These are phyloP conservation scores for Hycleus cichorii DNA, from an alignment of 1,140 invertebrate genomes.

Conservation along the genomic window DNA sequence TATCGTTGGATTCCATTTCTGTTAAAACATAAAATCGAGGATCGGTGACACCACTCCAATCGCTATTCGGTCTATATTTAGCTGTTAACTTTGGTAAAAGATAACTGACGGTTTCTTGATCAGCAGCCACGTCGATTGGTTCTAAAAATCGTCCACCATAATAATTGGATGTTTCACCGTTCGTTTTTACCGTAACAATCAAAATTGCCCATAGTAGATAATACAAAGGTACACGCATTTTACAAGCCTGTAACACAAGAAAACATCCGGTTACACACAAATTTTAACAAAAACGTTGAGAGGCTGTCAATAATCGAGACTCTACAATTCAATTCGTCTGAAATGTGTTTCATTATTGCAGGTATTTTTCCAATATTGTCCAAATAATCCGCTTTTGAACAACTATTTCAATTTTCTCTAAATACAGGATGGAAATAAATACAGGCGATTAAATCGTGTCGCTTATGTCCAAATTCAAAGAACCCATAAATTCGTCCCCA, in stretches of 20 bases:
- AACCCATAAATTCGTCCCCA: too few relatives aligned
- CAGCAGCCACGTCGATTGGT: conserved; percentile 28
- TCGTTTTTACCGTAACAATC: conserved; percentile 28
- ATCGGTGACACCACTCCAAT: conserved; percentile 30
- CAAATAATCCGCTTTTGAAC: too few relatives aligned
- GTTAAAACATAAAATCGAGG: conserved; percentile 34
- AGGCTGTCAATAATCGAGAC: too few relatives aligned
- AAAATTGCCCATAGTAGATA: conserved; percentile 36
- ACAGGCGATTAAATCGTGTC: too few relatives aligned
- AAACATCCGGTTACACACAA: background rate
- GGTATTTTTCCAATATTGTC: too few relatives aligned
- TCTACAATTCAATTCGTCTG: too few relatives aligned
- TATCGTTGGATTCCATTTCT: conserved; percentile 29
- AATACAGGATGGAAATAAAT: too few relatives aligned
- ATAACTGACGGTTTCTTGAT: conserved; percentile 38
- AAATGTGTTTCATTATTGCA: too few relatives aligned
- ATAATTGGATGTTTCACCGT: conserved; percentile 17
- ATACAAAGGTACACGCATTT: conserved; percentile 32
- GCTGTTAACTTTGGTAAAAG: conserved; percentile 38
- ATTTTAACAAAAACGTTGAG: background rate
- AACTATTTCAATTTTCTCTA: too few relatives aligned
- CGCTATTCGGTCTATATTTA: conserved; percentile 34
- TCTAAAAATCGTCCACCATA: conserved; percentile 23
- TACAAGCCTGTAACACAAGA: conserved; percentile 26
- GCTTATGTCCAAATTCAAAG: too few relatives aligned